Conservation (phyloP, 37 sponge, comb jelly and placozoan species). For the Trichoplax adhaerens region DNA sequence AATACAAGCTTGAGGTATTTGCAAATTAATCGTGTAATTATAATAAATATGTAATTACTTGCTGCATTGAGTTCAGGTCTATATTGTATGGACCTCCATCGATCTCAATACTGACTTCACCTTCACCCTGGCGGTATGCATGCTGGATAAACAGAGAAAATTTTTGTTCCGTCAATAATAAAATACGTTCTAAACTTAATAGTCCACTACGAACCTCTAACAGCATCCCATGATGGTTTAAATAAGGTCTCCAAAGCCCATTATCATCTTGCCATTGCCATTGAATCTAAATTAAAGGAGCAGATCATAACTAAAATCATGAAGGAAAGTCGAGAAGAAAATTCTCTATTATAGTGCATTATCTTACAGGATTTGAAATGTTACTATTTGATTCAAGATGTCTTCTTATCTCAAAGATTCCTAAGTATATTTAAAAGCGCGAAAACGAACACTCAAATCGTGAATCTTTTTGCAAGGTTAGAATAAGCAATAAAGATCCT, state of each 20-base stretch:
- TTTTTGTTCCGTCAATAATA: neutral
- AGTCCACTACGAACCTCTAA: constrained; percentile 33
- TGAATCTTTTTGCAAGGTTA: no score
- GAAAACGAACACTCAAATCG: no score
- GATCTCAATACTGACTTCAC: constrained; percentile 44
- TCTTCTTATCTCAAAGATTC: no score
- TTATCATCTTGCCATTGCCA: constrained; percentile 60
- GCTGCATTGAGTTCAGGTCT: constrained; percentile 50
- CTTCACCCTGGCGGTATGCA: constrained; percentile 38
- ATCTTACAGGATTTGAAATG: no score
- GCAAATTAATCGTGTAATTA: no score
- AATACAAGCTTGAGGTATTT: no score
- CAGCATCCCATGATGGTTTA: constrained; percentile 33
- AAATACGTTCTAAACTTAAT: neutral
- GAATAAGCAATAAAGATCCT: no score
- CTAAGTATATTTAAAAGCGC: no score
- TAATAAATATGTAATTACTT: constrained; percentile 18
- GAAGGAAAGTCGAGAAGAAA: no score
- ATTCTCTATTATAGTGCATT: no score
- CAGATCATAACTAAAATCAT: no score
- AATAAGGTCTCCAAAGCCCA: constrained; percentile 35
- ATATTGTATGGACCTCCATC: constrained; percentile 53
- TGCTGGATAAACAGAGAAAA: constrained; percentile 9
- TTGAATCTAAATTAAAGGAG: constrained; percentile 17
- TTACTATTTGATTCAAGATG: no score